Percentiles rank a stretch among this genome's conserved stretches.
Conservation (phyloP, 1,140 invertebrate species). For the Pemphigus obesinymphae region DNA sequence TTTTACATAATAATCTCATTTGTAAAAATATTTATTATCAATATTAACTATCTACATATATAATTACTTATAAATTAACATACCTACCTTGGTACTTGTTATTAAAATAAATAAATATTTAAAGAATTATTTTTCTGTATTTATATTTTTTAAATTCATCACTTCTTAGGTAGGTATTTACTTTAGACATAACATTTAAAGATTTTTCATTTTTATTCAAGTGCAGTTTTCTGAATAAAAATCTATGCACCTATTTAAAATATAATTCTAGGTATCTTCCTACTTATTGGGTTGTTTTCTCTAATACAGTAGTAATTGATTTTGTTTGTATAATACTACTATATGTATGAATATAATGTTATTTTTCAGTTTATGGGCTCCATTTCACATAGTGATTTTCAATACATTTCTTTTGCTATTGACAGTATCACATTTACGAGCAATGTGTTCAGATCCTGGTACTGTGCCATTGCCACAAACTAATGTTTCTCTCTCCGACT, state of each 20-base stretch:
- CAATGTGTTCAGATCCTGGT: conserved; percentile 84
- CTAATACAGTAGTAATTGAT: no score
- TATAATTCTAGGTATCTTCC: no score
- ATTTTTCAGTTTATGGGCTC: conserved; percentile 74
- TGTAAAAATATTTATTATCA: no score
- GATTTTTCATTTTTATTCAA: neutral
- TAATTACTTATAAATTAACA: no score
- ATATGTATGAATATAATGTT: neutral
- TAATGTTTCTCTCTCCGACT: conserved; percentile 80
- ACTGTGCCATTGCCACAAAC: conserved; percentile 76
- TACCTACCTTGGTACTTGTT: no score
- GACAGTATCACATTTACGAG: conserved; percentile 71
- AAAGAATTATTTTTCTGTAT: no score
- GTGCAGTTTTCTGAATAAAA: neutral
- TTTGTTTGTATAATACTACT: no score
- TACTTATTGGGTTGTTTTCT: no score
- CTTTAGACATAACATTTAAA: neutral
- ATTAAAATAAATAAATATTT: no score
- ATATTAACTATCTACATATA: no score
- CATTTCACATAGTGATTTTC: conserved; percentile 75
- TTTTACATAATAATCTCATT: neutral
- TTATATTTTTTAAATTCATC: no score
- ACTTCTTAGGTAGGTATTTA: neutral
- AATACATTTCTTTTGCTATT: conserved; percentile 75
- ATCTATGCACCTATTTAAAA: no score